These are phyloP conservation scores for Psococerastis gibbosa DNA, from an alignment of 2,888 invertebrate species.

Conservation along the genomic window DNA sequence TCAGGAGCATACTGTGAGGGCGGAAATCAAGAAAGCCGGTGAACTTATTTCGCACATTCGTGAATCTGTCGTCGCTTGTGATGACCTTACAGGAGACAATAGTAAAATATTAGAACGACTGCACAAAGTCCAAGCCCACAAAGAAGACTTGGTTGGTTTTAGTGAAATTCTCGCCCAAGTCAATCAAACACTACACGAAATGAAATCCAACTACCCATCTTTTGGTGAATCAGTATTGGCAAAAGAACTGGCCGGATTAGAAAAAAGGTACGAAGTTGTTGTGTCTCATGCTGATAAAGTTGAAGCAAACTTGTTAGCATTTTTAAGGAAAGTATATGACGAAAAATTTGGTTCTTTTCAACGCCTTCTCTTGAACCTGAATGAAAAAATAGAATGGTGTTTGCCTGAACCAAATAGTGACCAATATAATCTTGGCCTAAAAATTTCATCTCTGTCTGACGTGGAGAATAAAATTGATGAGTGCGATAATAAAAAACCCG, in stretches of 20 bases:
- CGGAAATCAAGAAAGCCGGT: conserved; percentile 48
- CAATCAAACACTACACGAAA: conserved; percentile 44
- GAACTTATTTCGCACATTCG: conserved; percentile 53
- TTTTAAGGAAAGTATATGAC: conserved; percentile 70
- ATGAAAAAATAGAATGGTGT: conserved; percentile 84
- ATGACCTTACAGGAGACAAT: conserved; percentile 76
- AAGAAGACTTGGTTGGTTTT: conserved; percentile 46
- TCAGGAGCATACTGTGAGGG: conserved; percentile 50
- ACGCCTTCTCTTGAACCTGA: conserved; percentile 57
- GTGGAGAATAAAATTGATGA: conserved; percentile 53
- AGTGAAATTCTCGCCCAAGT: conserved; percentile 48
- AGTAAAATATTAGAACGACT: conserved; percentile 57
- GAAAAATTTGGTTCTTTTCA: conserved; percentile 68
- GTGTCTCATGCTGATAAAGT: conserved; percentile 63
- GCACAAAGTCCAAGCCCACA: conserved; percentile 50
- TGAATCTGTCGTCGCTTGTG: conserved; percentile 72
- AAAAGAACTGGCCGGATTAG: conserved; percentile 66
- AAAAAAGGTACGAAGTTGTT: conserved; percentile 65
- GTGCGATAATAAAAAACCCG: conserved; percentile 42
- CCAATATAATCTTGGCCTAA: conserved; percentile 81
- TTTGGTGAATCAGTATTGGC: conserved; percentile 57
- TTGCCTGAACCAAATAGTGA: conserved; percentile 75
- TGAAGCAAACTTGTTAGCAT: conserved; percentile 49
- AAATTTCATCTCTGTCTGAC: conserved; percentile 59
- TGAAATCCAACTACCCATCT: conserved; percentile 55